Evolutionary conservation across 2,113 vertebrate species (phyloP), one percentile per base, ranked within the genome.

Genomic region (Sylvia atricapilla): DNA sequence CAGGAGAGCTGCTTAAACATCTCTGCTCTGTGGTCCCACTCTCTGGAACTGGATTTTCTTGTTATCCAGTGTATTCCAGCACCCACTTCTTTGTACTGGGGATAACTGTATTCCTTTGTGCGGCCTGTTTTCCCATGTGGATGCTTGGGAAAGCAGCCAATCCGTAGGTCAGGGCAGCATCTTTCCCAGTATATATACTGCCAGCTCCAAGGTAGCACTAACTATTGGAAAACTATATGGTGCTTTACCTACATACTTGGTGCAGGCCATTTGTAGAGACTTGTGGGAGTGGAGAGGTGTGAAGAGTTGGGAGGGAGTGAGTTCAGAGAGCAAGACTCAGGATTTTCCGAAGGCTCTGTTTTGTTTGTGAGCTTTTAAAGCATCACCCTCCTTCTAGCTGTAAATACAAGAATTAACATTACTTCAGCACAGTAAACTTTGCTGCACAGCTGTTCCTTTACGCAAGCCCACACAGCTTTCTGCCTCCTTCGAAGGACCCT

Each of bases 71-170:
- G 22, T 46, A 23, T 92, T 44, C n/a, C 31, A 62, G 37, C 3
- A 2, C 6, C 14, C 0, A 0, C 43, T 89, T 14, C 33, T 52
- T 30, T 24, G 16, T 31, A 2, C 13, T 0, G 2, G 13, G 13
- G 6, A 6, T 67, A 24, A 25, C 52, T 41, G 2, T 50, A 6
- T 41, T 69, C 25, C 44, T 35, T 33, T 11, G 15, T 43, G 28
- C 1, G 4, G 37, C 11, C 4, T 35, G 7, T 44, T 53, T 49
- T 55, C 53, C 31, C 2, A 0, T 7, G 37, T 77, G 68, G 30
- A 9, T 60, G 39, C 60, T 28, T 77, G 75, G 81, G 69, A 37
- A 80, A 24, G 80, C 31, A 74, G 21, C 35, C 39, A 5, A 2
- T 21, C 33, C 39, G 60, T 21, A 67, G n/a, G 60, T 39, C 47